Evolutionary conservation across 2,888 invertebrate species (phyloP).

Genomic region (Lycia hirtaria): DNA sequence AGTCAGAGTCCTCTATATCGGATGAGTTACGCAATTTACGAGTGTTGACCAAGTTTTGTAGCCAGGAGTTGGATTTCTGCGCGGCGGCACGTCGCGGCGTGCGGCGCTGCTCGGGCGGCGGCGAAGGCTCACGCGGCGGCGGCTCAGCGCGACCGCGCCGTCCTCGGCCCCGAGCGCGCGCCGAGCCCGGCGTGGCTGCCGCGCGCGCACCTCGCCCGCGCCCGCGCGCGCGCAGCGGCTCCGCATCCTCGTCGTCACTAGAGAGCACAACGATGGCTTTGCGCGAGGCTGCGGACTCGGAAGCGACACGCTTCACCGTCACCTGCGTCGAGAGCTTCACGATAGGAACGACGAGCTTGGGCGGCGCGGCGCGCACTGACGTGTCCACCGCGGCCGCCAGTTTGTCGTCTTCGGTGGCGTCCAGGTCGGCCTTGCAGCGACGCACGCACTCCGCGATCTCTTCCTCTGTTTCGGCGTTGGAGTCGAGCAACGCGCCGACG

Average conservation of each 20-base stretch:
- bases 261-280: conserved; percentile 63
- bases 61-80: conserved; percentile 65
- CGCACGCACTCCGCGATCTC: conserved; percentile 69
- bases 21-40: conserved; percentile 61
- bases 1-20: conserved; percentile 71
- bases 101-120: conserved; percentile 62
- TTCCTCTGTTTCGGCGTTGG: conserved; percentile 70
- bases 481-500: conserved; percentile 66
- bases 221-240: conserved; percentile 43
- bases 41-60: conserved; percentile 58
- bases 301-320: conserved; percentile 36
- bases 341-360: conserved; percentile 45
- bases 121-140: conserved; percentile 55
- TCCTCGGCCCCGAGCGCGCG: conserved; percentile 49
- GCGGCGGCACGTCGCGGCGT: conserved; percentile 74
- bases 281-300: conserved; percentile 40
- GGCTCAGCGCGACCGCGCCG: conserved; percentile 45
- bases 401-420: conserved; percentile 64
- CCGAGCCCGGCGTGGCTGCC: conserved; percentile 40
- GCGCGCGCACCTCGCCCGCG: conserved; percentile 39
- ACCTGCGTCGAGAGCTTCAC: conserved; percentile 51
- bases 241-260: conserved; percentile 65
- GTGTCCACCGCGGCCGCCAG: conserved; percentile 60
- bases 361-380: conserved; percentile 49
- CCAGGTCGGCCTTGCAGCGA: conserved; percentile 65